These are phyloP conservation scores for Bombus difficillimus DNA, from an alignment of 1,140 invertebrate genomes.

Conservation along the genomic window DNA sequence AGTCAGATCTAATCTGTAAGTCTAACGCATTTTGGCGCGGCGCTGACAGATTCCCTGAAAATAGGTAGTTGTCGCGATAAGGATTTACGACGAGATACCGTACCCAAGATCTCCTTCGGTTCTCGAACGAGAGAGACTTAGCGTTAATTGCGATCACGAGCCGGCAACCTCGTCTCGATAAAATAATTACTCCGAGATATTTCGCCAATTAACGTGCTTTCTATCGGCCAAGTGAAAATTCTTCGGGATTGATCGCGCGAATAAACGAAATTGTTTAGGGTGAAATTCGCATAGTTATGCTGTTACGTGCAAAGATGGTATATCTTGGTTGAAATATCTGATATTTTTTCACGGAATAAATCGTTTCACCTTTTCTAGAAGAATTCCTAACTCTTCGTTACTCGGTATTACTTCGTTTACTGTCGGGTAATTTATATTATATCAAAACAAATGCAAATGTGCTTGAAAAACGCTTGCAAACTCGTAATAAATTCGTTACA, in stretches of 20 bases:
- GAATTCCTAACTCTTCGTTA: not conserved
- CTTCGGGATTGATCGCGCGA: not conserved
- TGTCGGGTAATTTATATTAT: no score
- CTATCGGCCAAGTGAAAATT: not conserved
- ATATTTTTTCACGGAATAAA: not conserved
- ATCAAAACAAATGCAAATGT: no score
- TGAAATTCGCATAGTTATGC: not conserved
- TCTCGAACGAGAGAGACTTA: not conserved
- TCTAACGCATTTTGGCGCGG: conserved; percentile 42
- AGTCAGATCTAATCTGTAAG: conserved; percentile 46
- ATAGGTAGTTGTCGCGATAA: conserved; percentile 34
- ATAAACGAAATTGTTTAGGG: not conserved
- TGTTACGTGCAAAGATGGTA: not conserved
- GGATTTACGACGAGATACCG: conserved; percentile 30
- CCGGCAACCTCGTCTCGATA: not conserved
- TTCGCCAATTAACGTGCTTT: conserved; percentile 36
- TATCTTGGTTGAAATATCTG: not conserved
- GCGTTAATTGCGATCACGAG: conserved; percentile 33
- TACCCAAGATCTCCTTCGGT: conserved; percentile 28
- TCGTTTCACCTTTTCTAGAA: not conserved
- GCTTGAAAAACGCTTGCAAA: no score
- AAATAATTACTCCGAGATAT: conserved; percentile 23
- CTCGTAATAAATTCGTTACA: no score
- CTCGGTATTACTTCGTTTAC: no score
- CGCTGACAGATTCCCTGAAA: conserved; percentile 45